Conservation (phyloP, 2,797 vertebrate species). For the Sternarchorhynchus goeldii region DNA sequence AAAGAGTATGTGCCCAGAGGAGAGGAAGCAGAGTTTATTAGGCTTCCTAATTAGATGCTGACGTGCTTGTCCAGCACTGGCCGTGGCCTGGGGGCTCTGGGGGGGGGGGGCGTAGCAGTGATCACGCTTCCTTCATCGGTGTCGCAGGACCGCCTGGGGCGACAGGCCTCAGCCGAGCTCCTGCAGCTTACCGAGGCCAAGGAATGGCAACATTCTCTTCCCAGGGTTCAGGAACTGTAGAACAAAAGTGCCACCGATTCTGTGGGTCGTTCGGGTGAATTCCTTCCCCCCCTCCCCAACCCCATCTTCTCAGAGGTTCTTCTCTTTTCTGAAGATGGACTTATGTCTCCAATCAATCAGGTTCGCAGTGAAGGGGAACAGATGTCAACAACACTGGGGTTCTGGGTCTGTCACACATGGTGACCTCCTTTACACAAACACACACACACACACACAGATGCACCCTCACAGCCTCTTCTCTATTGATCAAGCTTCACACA, state of each 20-base stretch:
- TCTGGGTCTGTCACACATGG: constrained; percentile 32
- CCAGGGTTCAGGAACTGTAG: constrained; percentile 61
- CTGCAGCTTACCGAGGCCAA: constrained; percentile 31
- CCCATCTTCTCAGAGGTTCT: constrained; percentile 15
- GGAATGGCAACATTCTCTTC: constrained; percentile 51
- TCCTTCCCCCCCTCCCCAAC: constrained; percentile 43
- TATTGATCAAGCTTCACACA: constrained; percentile 47
- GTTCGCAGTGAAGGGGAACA: constrained; percentile 77
- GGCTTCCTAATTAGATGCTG: constrained; percentile 65
- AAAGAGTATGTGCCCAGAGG: constrained; percentile 58
- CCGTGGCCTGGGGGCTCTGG: constrained; percentile 33
- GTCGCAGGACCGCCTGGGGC: constrained; percentile 55
- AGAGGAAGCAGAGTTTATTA: constrained; percentile 60
- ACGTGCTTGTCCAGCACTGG: constrained; percentile 64
- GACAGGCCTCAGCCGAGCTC: constrained; percentile 55
- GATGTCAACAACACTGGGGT: constrained; percentile 75
- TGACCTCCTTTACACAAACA: neutral
- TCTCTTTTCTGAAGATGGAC: constrained; percentile 61
- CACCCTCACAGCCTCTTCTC: constrained; percentile 37
- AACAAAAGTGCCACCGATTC: constrained; percentile 60
- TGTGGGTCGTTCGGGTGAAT: constrained; percentile 53
- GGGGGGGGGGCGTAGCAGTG: neutral
- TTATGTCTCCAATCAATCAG: constrained; percentile 69
- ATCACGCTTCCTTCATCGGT: constrained; percentile 32
- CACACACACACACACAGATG: constrained; percentile 54